A percentile compares a stretch with the other conserved stretches of the same genome.
phyloP scores from a whole-genome alignment of 1,140 invertebrate species.

The Holcopasites calliopsidis region DNA sequence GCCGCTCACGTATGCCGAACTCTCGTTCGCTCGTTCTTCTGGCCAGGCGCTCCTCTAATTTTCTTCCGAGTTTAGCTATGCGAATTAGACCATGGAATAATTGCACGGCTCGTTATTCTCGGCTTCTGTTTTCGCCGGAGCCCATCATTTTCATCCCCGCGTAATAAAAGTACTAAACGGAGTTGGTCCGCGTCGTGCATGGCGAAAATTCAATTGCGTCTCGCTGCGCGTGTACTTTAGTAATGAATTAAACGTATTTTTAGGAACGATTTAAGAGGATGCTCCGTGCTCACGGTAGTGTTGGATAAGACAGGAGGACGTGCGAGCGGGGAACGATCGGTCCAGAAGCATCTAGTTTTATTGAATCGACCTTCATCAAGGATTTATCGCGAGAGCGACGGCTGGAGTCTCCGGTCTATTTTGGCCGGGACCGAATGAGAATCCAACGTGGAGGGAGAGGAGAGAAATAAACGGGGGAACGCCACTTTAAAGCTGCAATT shows the following conservation, averaged over 20 bases:
- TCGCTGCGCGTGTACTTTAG: too few relatives aligned
- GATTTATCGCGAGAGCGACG: constrained; percentile 44
- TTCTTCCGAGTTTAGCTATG: constrained; percentile 72
- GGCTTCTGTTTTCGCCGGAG: constrained; percentile 67
- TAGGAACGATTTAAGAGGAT: neutral
- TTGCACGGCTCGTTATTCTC: constrained; percentile 71
- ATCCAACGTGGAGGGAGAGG: constrained; percentile 53
- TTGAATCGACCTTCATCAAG: constrained; percentile 59
- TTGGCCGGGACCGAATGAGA: constrained; percentile 59
- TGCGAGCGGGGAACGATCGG: constrained; percentile 23
- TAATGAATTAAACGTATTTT: neutral
- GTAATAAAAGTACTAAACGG: constrained; percentile 55
- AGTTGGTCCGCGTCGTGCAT: too few relatives aligned
- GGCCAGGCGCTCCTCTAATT: constrained; percentile 67
- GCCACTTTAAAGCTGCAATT: constrained; percentile 80
- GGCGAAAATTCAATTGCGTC: too few relatives aligned
- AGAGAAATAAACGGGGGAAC: constrained; percentile 77
- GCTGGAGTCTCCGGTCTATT: constrained; percentile 51
- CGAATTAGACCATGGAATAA: constrained; percentile 75
- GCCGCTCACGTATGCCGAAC: constrained; percentile 52
- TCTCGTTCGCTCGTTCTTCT: constrained; percentile 55
- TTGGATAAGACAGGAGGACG: neutral
- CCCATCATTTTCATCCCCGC: constrained; percentile 50
- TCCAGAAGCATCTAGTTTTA: constrained; percentile 36
- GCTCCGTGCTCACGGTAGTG: neutral